Percentiles rank a stretch among this genome's conserved stretches.
Evolutionary conservation across 1,140 invertebrate genomes (phyloP).

Genomic region (Conus betulinus): DNA sequence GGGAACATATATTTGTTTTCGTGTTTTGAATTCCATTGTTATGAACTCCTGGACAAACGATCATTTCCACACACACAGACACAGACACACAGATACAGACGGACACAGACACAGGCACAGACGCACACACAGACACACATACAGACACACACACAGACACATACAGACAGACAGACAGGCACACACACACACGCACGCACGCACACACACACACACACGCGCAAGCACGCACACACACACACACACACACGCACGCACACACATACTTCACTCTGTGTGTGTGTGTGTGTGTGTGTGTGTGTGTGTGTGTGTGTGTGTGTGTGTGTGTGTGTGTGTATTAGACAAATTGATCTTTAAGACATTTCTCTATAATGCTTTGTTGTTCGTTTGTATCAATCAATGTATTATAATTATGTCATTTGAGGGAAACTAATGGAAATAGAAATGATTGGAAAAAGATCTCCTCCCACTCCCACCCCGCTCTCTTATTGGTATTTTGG

Average conservation of each 20-base stretch:
- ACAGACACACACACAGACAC: not conserved
- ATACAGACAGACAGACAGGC: not conserved
- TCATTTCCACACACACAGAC: not conserved
- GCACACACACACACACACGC: not conserved
- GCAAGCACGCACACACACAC: not conserved
- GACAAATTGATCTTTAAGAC: too few relatives aligned
- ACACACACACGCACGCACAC: not conserved
- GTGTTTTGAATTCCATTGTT: too few relatives aligned
- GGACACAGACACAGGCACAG: not conserved
- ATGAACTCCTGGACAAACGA: too few relatives aligned
- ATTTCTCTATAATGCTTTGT: too few relatives aligned
- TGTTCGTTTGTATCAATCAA: too few relatives aligned
- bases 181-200: constrained; percentile 2
- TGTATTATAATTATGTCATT: too few relatives aligned
- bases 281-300: too few relatives aligned
- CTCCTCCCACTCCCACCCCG: too few relatives aligned
- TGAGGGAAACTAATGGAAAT: too few relatives aligned
- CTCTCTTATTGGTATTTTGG: too few relatives aligned
- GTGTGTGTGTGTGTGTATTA: not conserved
- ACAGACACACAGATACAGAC: not conserved
- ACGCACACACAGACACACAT: not conserved
- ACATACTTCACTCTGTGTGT: not conserved
- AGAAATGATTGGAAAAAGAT: too few relatives aligned
- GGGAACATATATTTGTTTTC: too few relatives aligned
- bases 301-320: not conserved